Percentiles rank a stretch among this genome's conserved stretches.
Evolutionary conservation across 2,113 vertebrate species (phyloP).

Genomic region (Ctenomys sociabilis): DNA sequence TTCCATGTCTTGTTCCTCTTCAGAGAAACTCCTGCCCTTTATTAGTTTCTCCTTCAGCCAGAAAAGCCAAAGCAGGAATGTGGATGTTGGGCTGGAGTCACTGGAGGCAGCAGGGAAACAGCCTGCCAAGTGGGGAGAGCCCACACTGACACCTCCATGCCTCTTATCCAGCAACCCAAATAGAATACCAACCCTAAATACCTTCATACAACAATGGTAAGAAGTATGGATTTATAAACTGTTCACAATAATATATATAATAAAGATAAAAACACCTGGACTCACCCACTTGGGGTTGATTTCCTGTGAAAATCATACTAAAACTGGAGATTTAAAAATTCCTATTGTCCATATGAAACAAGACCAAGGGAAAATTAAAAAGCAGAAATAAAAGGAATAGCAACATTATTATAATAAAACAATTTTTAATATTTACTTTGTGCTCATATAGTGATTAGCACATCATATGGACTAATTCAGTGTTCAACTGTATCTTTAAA

Average conservation of each 20-base stretch:
- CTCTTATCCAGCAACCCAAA: not conserved
- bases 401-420: not conserved
- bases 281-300: not conserved
- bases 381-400: conserved; percentile 17
- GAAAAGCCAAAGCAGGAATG: not conserved
- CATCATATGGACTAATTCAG: not conserved
- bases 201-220: not conserved
- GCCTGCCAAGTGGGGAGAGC: not conserved
- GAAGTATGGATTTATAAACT: not conserved
- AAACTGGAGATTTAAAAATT: not conserved
- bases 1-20: not conserved
- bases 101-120: not conserved
- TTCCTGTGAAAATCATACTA: not conserved
- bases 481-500: not conserved
- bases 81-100: not conserved
- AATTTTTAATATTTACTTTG: not conserved
- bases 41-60: not conserved
- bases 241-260: not conserved
- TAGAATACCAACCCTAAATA: not conserved
- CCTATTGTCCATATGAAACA: not conserved
- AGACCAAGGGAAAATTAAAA: not conserved
- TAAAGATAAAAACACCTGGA: not conserved
- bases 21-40: not conserved
- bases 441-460: not conserved
- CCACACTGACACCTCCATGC: not conserved